Percentiles rank a stretch among this genome's conserved stretches.
Conservation (phyloP, 2,888 invertebrate species). For the Eilema depressum region DNA sequence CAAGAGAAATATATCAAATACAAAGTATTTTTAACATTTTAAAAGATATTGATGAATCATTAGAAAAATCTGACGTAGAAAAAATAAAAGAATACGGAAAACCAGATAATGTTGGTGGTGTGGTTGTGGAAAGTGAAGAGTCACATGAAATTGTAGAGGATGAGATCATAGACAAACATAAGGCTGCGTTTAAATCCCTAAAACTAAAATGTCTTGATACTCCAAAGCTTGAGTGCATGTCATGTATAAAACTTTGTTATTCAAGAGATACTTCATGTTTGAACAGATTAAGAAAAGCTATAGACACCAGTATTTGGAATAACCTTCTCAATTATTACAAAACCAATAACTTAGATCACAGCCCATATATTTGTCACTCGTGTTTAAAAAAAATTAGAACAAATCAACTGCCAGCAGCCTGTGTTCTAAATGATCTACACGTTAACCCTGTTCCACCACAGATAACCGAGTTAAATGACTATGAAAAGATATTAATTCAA, state of each 20-base stretch:
- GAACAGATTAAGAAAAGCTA: not conserved
- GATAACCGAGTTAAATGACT: not conserved
- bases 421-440: not conserved
- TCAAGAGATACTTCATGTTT: not conserved
- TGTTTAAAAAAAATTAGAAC: not conserved
- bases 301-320: not conserved
- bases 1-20: not conserved
- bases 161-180: not conserved
- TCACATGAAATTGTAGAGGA: not conserved
- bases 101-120: not conserved
- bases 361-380: not conserved
- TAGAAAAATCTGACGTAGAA: not conserved
- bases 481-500: not conserved
- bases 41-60: not conserved
- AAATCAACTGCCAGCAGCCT: not conserved
- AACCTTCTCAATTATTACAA: not conserved
- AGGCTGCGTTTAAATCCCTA: not conserved
- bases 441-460: not conserved
- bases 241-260: not conserved
- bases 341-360: not conserved
- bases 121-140: not conserved
- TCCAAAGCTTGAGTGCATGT: not conserved
- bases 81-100: not conserved
- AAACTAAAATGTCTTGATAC: not conserved
- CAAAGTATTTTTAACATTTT: not conserved